phyloP scores from a whole-genome alignment of 2,888 invertebrate genomes.

The Agrochola macilenta region DNA sequence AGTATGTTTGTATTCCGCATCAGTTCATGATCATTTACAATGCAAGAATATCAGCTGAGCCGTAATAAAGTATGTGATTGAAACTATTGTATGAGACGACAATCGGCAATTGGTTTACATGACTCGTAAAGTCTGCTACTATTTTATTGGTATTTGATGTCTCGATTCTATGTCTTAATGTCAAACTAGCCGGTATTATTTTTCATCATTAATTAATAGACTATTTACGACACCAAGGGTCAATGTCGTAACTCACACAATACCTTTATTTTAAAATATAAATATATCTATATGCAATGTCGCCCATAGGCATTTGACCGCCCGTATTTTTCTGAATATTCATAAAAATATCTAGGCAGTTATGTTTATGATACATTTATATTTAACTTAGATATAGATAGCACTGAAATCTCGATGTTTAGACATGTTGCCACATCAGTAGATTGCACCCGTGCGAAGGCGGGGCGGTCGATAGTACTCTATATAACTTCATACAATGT shows the following conservation, averaged over 20 bases:
- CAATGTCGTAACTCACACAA: background rate
- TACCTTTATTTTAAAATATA: background rate
- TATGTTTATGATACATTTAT: no score
- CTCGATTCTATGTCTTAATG: background rate
- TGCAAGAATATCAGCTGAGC: constrained; percentile 14
- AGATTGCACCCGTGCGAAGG: no score
- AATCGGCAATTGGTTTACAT: constrained; percentile 39
- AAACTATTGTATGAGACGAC: background rate
- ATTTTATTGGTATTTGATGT: background rate
- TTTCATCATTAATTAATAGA: background rate
- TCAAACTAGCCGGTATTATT: background rate
- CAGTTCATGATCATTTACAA: constrained; percentile 24
- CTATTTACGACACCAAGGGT: background rate
- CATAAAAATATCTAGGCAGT: no score
- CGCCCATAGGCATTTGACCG: no score
- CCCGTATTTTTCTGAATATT: no score
- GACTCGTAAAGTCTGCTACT: background rate
- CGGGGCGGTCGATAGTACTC: no score
- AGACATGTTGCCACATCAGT: no score
- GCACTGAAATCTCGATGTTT: no score
- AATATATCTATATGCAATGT: no score
- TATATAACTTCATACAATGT: no score
- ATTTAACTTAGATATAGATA: no score
- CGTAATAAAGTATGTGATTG: constrained; percentile 44
- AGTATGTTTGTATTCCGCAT: constrained; percentile 10